phyloP scores from a whole-genome alignment of 35 echinoderm and acorn worm genomes.

The Diadema setosum region DNA sequence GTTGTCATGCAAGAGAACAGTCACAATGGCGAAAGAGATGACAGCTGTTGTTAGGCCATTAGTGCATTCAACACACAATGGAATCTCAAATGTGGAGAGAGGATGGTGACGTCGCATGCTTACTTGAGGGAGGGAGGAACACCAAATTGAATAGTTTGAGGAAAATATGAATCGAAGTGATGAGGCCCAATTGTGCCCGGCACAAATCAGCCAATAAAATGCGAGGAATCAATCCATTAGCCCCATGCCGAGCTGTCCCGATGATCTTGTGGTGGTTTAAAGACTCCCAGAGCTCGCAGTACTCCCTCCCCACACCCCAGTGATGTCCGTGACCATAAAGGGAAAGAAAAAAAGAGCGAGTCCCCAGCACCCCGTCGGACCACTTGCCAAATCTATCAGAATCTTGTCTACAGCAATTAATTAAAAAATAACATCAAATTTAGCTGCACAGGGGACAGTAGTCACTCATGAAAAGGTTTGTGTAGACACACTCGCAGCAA shows the following conservation, averaged over 20 bases:
- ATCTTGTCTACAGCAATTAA: not conserved
- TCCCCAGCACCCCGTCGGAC: not conserved
- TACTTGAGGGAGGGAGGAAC: too few species aligned
- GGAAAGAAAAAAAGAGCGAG: too few species aligned
- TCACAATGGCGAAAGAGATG: too few species aligned
- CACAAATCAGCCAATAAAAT: not conserved
- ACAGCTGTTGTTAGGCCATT: too few species aligned
- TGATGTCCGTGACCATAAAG: not conserved
- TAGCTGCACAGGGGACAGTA: too few species aligned
- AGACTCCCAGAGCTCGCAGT: not conserved
- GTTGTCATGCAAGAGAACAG: too few species aligned
- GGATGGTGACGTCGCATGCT: too few species aligned
- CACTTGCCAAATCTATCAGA: not conserved
- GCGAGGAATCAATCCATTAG: not conserved
- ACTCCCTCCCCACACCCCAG: not conserved
- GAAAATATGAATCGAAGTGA: not conserved
- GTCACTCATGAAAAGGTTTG: too few species aligned
- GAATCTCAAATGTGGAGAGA: too few species aligned
- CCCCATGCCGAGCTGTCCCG: not conserved
- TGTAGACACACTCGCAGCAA: too few species aligned
- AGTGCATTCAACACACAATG: too few species aligned
- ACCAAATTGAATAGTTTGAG: not conserved
- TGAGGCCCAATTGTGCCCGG: not conserved
- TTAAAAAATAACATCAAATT: slow-evolving; percentile 10
- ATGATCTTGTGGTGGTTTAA: too few species aligned